phyloP scores from a whole-genome alignment of 2,113 vertebrate genomes.

The Dinomys branickii region DNA sequence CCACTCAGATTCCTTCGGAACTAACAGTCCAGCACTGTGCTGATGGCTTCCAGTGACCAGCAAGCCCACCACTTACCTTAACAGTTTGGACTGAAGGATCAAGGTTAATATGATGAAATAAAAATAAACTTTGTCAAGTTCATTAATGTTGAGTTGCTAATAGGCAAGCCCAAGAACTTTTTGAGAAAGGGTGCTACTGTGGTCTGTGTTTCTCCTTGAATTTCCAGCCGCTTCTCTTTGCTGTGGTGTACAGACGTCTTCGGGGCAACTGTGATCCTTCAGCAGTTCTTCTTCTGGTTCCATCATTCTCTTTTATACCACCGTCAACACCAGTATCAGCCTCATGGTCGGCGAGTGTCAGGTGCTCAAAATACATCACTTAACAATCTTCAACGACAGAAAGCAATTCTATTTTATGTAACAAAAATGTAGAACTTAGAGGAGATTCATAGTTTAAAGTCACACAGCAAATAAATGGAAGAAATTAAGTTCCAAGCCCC shows the following conservation, averaged over 20 bases:
- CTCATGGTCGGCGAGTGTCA: not conserved
- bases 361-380: not conserved
- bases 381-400: not conserved
- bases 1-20: conserved; percentile 78
- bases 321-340: too few species aligned
- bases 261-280: rapidly evolving
- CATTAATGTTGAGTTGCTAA: conserved; percentile 60
- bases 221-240: conserved; percentile 1
- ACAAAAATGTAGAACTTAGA: not conserved
- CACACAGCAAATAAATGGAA: not conserved
- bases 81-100: conserved; percentile 66
- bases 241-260: not conserved
- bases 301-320: rapidly evolving
- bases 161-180: not conserved
- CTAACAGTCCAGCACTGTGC: conserved; percentile 66
- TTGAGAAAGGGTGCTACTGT: not conserved
- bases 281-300: not conserved
- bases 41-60: conserved; percentile 67
- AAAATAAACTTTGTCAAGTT: conserved; percentile 74
- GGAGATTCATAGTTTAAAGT: not conserved
- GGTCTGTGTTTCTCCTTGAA: not conserved
- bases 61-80: conserved; percentile 64
- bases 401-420: not conserved
- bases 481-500: not conserved
- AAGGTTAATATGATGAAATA: conserved; percentile 79